A percentile compares a stretch with the other conserved stretches of the same genome.
Evolutionary conservation across 2,113 vertebrate species (phyloP).

Genomic region (Nanorana parkeri): DNA sequence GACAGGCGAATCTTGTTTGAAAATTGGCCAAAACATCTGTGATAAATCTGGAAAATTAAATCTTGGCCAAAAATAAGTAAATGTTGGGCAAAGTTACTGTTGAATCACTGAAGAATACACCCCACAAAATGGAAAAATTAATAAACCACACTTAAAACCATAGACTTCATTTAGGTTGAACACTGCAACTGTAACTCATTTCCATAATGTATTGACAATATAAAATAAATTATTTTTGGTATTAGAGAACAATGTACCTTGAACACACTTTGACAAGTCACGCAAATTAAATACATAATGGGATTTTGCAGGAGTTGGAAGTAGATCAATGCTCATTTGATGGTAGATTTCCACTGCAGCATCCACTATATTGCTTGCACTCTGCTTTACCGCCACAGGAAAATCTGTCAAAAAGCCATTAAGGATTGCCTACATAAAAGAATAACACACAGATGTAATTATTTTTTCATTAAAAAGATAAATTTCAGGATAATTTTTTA

Average conservation of each 20-base stretch:
- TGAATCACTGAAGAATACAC: no score
- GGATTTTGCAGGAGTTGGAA: slow-evolving; percentile 88
- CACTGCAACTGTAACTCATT: no score
- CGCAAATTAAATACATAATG: slow-evolving; percentile 89
- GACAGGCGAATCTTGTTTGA: no score
- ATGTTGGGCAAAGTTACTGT: no score
- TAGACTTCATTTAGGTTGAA: no score
- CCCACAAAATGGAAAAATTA: no score
- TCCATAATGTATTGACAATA: no score
- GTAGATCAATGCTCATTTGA: slow-evolving; percentile 85
- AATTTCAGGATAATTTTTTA: no score
- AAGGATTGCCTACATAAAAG: slow-evolving; percentile 77
- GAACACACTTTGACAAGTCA: slow-evolving; percentile 87
- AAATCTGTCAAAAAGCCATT: slow-evolving; percentile 83
- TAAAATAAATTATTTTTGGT: neutral
- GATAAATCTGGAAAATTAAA: no score
- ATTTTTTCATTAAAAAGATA: neutral
- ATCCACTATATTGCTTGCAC: slow-evolving; percentile 77
- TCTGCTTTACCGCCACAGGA: slow-evolving; percentile 74
- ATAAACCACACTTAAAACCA: no score
- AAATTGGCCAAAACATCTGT: no score
- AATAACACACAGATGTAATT: slow-evolving; percentile 5
- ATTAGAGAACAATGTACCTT: slow-evolving; percentile 70
- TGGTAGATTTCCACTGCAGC: slow-evolving; percentile 86
- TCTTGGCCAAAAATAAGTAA: no score